A percentile compares a stretch with the other conserved stretches of the same genome.
Evolutionary conservation across 2,113 vertebrate species (phyloP).

Genomic region (Hemibates koningsi): DNA sequence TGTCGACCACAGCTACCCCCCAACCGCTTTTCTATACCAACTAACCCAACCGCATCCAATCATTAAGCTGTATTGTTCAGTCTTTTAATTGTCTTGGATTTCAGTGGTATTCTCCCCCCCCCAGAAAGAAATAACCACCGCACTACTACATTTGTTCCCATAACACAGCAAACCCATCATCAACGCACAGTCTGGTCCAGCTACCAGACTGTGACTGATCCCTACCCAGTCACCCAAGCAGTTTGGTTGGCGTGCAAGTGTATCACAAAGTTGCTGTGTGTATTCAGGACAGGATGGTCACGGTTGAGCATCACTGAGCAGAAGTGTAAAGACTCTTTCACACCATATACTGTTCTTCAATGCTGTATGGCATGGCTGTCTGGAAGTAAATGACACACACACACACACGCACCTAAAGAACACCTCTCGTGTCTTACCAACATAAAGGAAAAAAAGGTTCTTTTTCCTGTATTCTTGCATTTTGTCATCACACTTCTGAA

Average conservation of each 20-base stretch:
- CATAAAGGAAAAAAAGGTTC: not conserved
- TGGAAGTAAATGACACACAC: constrained; percentile 4
- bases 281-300: constrained; percentile 7
- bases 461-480: not conserved
- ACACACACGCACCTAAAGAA: not conserved
- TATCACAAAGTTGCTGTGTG: not conserved
- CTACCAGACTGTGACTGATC: constrained; percentile 62
- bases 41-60: constrained; percentile 47
- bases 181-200: constrained; percentile 10
- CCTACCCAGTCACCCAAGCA: constrained; percentile 43
- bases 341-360: constrained; percentile 23
- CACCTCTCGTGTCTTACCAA: not conserved
- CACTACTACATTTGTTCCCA: constrained; percentile 2
- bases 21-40: not conserved
- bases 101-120: not conserved
- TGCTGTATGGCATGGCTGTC: constrained; percentile 1
- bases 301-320: constrained; percentile 36
- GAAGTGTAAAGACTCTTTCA: constrained; percentile 16
- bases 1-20: not conserved
- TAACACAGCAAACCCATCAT: constrained; percentile 3
- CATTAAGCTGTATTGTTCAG: constrained; percentile 23
- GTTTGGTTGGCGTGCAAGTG: constrained; percentile 6
- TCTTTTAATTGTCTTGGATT: constrained; percentile 27
- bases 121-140: not conserved
- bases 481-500: not conserved